These are phyloP conservation scores for Drosophila bipectinata DNA, from an alignment of 1,140 invertebrate genomes.

Conservation along the genomic window DNA sequence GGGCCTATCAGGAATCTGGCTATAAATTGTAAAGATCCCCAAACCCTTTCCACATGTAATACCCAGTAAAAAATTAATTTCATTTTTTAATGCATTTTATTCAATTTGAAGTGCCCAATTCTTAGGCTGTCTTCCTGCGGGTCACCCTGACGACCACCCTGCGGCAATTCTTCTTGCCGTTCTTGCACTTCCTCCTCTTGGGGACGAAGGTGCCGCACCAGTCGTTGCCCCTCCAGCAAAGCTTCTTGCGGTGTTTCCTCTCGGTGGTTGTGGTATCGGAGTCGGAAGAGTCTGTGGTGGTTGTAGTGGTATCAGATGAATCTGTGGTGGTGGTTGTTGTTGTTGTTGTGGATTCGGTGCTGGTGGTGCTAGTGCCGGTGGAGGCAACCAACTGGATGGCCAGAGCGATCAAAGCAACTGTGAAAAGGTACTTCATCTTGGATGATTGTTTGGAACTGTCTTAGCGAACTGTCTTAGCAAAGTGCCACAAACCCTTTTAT, in stretches of 20 bases:
- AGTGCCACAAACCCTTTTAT: neutral
- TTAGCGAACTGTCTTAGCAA: slow-evolving; percentile 1
- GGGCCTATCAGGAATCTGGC: no score
- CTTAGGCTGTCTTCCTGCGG: slow-evolving; percentile 1
- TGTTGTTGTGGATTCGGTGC: neutral
- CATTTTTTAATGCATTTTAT: neutral
- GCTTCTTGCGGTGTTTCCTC: slow-evolving; percentile 1
- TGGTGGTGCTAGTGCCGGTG: neutral
- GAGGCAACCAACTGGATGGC: neutral
- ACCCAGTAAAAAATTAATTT: no score
- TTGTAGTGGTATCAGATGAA: neutral
- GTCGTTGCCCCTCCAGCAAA: slow-evolving; percentile 23
- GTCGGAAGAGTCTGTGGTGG: neutral
- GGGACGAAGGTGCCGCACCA: slow-evolving; percentile 11
- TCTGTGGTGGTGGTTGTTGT: neutral
- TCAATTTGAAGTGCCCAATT: neutral
- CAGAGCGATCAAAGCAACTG: slow-evolving; percentile 4
- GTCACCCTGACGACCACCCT: neutral
- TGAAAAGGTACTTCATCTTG: slow-evolving; percentile 3
- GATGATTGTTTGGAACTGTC: neutral
- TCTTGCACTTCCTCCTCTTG: slow-evolving; percentile 3
- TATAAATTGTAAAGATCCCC: no score
- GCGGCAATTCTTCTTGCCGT: neutral
- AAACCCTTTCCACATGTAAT: no score
- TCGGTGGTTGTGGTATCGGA: neutral